Percentiles rank a stretch among this genome's conserved stretches.
These are phyloP conservation scores for Anas bernieri DNA, from an alignment of 2,797 vertebrate genomes.

Conservation along the genomic window DNA sequence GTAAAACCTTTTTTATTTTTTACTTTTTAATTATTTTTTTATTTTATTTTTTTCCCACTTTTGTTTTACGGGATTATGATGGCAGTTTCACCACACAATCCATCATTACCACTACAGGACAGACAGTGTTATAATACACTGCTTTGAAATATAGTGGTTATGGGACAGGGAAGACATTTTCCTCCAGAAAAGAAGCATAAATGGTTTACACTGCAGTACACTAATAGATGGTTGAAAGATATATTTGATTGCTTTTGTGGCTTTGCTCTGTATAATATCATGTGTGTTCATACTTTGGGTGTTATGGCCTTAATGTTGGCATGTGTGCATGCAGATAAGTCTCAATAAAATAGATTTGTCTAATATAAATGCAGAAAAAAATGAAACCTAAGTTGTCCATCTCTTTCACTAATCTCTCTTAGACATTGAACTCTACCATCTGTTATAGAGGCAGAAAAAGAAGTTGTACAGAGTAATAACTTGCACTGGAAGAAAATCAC, in stretches of 20 bases:
- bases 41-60: not conserved
- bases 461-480: not conserved
- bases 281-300: not conserved
- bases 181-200: not conserved
- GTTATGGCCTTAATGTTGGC: not conserved
- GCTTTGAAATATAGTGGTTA: not conserved
- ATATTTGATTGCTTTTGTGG: not conserved
- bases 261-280: slow-evolving; percentile 1
- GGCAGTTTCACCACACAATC: not conserved
- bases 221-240: not conserved
- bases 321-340: not conserved
- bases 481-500: slow-evolving; percentile 22
- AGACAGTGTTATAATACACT: not conserved
- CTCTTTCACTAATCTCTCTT: not conserved
- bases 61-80: not conserved
- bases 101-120: not conserved
- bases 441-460: slow-evolving; percentile 16
- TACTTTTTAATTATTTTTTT: no score
- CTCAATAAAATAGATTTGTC: slow-evolving; percentile 7
- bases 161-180: not conserved
- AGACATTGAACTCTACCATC: slow-evolving; percentile 20
- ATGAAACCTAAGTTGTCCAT: not conserved
- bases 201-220: not conserved
- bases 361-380: not conserved
- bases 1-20: rapidly evolving